These are phyloP conservation scores for Bos indicus DNA, from an alignment of 2,113 vertebrate species.

Conservation along the genomic window DNA sequence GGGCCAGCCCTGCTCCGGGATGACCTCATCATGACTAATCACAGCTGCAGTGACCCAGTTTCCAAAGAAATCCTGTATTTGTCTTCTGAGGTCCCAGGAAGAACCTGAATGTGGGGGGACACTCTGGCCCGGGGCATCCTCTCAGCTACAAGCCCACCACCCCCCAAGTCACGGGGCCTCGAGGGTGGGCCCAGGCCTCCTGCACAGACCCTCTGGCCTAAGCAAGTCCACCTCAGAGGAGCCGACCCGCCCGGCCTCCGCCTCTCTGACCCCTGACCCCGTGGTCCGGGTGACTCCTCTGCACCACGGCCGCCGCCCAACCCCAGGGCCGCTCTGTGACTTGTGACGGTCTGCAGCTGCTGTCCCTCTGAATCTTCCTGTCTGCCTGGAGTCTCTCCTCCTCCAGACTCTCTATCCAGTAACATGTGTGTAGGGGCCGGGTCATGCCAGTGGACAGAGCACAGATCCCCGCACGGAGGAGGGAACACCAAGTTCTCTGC, in stretches of 20 bases:
- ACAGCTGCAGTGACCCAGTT: no score
- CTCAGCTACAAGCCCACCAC: rapidly evolving
- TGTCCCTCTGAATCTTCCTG: neutral
- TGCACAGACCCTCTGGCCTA: no score
- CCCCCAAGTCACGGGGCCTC: rapidly evolving
- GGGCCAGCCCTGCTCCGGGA: neutral
- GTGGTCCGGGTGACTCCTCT: no score
- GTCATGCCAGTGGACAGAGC: rapidly evolving
- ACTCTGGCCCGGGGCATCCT: rapidly evolving
- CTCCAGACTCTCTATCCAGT: neutral
- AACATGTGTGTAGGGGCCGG: rapidly evolving
- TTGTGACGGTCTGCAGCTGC: neutral
- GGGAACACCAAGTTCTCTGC: neutral
- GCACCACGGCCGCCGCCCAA: neutral
- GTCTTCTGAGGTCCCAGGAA: neutral
- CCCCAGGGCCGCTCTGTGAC: neutral
- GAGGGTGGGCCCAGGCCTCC: neutral
- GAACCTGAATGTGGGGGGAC: neutral
- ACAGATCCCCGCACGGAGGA: rapidly evolving
- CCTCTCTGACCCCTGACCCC: neutral
- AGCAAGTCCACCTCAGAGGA: neutral
- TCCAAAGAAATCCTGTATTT: neutral
- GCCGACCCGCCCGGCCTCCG: neutral
- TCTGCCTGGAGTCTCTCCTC: neutral
- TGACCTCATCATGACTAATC: neutral